phyloP scores from a whole-genome alignment of 2,113 vertebrate species.

The Trachemys scripta region DNA sequence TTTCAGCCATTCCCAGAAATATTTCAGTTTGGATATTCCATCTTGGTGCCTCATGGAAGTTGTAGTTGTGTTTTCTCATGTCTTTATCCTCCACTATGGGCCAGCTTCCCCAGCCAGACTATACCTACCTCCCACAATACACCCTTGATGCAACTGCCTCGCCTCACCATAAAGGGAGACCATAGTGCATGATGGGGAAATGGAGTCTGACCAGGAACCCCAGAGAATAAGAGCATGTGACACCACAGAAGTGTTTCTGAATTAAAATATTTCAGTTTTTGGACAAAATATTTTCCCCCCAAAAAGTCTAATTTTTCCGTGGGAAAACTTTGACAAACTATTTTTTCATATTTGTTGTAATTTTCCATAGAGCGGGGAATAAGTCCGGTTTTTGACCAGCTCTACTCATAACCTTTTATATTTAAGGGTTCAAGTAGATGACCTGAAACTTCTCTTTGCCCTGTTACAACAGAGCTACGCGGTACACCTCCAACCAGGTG shows the following conservation, averaged over 20 bases:
- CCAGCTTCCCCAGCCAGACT: not conserved
- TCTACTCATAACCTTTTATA: not conserved
- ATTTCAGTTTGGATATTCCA: not conserved
- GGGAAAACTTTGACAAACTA: not conserved
- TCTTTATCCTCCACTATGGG: not conserved
- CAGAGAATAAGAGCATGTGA: not conserved
- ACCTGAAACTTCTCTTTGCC: not conserved
- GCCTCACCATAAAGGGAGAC: not conserved
- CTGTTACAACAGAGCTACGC: not conserved
- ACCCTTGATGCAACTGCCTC: not conserved
- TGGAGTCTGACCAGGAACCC: not conserved
- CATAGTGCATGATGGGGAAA: not conserved
- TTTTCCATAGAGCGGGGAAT: not conserved
- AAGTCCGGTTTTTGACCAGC: not conserved
- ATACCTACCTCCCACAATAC: not conserved
- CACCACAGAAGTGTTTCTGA: not conserved
- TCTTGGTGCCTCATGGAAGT: not conserved
- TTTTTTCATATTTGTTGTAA: not conserved
- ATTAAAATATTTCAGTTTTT: not conserved
- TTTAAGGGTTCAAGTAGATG: not conserved
- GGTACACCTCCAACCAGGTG: not conserved
- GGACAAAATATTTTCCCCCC: not conserved
- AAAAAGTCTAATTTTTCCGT: not conserved
- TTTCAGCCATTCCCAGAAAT: not conserved
- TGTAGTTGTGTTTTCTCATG: not conserved